Percentiles rank a stretch among this genome's conserved stretches.
These are phyloP conservation scores for Chelonus formosanus DNA, from an alignment of 2,888 invertebrate genomes.

Conservation along the genomic window DNA sequence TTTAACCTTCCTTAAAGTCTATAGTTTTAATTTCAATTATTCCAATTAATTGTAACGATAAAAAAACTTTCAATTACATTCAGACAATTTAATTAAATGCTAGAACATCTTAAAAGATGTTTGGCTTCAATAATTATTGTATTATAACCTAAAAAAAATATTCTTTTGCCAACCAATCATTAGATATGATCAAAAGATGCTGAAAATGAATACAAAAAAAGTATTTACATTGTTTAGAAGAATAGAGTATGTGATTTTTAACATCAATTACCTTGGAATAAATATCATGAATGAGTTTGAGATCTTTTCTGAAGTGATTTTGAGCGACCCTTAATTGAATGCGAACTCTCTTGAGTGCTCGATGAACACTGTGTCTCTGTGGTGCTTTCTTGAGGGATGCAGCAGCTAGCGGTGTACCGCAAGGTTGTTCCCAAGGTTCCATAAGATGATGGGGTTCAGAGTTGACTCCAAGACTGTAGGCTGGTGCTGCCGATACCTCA, in stretches of 20 bases:
- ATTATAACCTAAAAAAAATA: too few relatives aligned
- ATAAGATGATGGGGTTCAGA: constrained; percentile 43
- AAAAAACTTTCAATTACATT: too few relatives aligned
- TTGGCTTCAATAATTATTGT: too few relatives aligned
- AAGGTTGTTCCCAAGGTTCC: constrained; percentile 61
- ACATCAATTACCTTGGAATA: constrained; percentile 58
- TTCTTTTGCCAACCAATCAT: too few relatives aligned
- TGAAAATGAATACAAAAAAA: background rate
- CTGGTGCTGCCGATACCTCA: constrained; percentile 51
- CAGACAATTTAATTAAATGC: too few relatives aligned
- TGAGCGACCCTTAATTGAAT: constrained; percentile 62
- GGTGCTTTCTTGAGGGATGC: constrained; percentile 48
- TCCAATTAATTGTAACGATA: too few relatives aligned
- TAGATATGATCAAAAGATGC: background rate
- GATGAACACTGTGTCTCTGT: constrained; percentile 57
- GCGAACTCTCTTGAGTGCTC: constrained; percentile 57
- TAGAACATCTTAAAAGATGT: too few relatives aligned
- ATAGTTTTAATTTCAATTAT: too few relatives aligned
- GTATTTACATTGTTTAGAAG: background rate
- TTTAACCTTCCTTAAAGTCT: too few relatives aligned
- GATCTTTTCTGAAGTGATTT: constrained; percentile 58
- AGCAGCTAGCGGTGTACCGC: constrained; percentile 55
- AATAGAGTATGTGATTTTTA: background rate
- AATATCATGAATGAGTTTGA: constrained; percentile 56
- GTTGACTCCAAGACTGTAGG: constrained; percentile 48